A percentile compares a stretch with the other conserved stretches of the same genome.
Evolutionary conservation across 2,797 vertebrate genomes (phyloP).

Genomic region (Gallinago solitaria): DNA sequence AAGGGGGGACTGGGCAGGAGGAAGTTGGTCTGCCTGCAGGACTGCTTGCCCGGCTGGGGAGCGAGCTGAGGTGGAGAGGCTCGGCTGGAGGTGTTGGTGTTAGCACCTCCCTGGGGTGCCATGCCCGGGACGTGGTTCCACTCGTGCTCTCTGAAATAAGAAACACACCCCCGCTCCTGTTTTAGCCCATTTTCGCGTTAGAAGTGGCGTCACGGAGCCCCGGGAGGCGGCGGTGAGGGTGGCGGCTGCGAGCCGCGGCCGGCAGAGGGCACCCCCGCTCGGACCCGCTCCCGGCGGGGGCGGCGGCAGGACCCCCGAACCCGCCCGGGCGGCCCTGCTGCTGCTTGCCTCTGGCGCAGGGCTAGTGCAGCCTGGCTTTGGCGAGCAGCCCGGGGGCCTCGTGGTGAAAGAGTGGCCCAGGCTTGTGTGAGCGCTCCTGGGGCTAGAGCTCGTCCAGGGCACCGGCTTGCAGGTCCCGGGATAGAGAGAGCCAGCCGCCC

Average conservation of each 20-base stretch:
- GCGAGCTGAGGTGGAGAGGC: rapidly evolving
- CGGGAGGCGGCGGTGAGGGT: rapidly evolving
- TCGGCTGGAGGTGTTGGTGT: not conserved
- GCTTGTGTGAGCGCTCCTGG: not conserved
- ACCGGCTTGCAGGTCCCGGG: not conserved
- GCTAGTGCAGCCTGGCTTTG: not conserved
- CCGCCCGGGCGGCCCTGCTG: not conserved
- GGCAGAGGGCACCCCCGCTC: slow-evolving; percentile 14
- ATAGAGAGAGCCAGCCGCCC: not conserved
- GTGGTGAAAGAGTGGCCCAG: not conserved
- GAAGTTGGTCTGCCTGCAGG: not conserved
- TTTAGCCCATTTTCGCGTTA: rapidly evolving
- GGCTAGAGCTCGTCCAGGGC: not conserved
- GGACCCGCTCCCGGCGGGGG: not conserved
- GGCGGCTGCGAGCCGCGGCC: not conserved
- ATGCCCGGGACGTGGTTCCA: rapidly evolving
- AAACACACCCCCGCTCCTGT: rapidly evolving
- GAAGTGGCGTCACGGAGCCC: rapidly evolving
- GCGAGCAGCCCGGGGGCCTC: not conserved
- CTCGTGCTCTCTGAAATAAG: rapidly evolving
- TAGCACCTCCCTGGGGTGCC: not conserved
- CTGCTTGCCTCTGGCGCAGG: not conserved
- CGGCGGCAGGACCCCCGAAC: no score
- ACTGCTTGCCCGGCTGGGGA: not conserved
- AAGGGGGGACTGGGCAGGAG: not conserved